These are phyloP conservation scores for Percopsis transmontana DNA, from an alignment of 2,113 vertebrate genomes.

Conservation along the genomic window DNA sequence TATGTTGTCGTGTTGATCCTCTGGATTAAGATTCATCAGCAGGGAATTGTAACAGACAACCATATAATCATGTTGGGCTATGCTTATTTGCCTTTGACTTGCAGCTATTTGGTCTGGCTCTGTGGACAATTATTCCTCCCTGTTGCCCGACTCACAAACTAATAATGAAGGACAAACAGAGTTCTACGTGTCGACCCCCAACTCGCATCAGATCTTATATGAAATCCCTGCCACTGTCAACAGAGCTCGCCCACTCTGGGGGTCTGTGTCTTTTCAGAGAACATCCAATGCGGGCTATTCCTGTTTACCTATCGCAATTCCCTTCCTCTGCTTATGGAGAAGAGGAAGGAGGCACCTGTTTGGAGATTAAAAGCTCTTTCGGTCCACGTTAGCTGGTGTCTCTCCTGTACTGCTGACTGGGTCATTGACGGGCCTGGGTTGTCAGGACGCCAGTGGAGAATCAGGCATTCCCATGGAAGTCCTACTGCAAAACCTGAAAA, in stretches of 20 bases:
- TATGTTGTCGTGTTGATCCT: slow-evolving; percentile 83
- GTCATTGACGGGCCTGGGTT: slow-evolving; percentile 92
- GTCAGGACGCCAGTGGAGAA: slow-evolving; percentile 93
- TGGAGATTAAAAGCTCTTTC: slow-evolving; percentile 81
- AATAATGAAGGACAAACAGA: slow-evolving; percentile 95
- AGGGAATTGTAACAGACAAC: slow-evolving; percentile 92
- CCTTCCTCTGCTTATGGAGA: slow-evolving; percentile 37
- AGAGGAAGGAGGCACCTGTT: slow-evolving; percentile 20
- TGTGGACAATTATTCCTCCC: slow-evolving; percentile 90
- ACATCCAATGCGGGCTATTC: slow-evolving; percentile 38
- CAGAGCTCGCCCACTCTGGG: slow-evolving; percentile 70
- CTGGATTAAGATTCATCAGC: slow-evolving; percentile 88
- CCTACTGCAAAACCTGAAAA: slow-evolving; percentile 52
- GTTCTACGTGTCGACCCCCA: slow-evolving; percentile 86
- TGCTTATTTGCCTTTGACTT: slow-evolving; percentile 92
- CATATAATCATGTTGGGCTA: slow-evolving; percentile 90
- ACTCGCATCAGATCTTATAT: slow-evolving; percentile 90
- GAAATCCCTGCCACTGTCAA: slow-evolving; percentile 92
- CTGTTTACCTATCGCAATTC: slow-evolving; percentile 41
- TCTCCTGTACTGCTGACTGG: slow-evolving; percentile 86
- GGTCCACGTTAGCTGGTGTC: slow-evolving; percentile 88
- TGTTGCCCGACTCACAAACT: slow-evolving; percentile 87
- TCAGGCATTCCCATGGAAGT: slow-evolving; percentile 93
- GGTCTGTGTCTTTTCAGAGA: slow-evolving; percentile 63
- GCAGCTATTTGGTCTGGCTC: slow-evolving; percentile 90